phyloP scores from a whole-genome alignment of 1,140 invertebrate species.

The Micrasema minimum region DNA sequence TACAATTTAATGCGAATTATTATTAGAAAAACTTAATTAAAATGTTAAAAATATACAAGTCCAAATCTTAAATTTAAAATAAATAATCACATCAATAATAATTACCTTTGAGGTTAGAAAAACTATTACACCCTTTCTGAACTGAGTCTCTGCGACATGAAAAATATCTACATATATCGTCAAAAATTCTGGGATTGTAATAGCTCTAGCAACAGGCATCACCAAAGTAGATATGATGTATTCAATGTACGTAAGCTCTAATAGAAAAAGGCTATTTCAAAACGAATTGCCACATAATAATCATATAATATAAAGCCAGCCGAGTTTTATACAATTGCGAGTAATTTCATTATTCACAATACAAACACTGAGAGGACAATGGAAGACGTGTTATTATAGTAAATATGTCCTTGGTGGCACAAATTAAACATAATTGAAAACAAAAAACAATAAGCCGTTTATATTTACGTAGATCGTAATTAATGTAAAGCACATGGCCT shows the following conservation, averaged over 20 bases:
- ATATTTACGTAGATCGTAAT: conserved; percentile 7
- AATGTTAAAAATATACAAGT: no score
- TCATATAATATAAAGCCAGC: not conserved
- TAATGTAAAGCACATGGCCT: conserved; percentile 17
- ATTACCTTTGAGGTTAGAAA: no score
- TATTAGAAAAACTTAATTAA: no score
- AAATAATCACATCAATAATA: no score
- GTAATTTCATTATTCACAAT: conserved; percentile 18
- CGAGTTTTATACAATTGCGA: conserved; percentile 6
- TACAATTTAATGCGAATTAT: no score
- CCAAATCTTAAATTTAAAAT: no score
- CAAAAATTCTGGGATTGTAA: no score
- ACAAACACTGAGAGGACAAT: conserved; percentile 22
- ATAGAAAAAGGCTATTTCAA: not conserved
- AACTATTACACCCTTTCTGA: no score
- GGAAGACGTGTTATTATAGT: conserved; percentile 16
- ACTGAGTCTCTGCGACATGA: no score
- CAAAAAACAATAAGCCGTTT: conserved; percentile 26
- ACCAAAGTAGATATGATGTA: no score
- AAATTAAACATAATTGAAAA: not conserved
- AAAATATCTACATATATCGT: no score
- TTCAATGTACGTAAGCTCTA: not conserved
- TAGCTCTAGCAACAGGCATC: no score
- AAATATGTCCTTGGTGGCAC: conserved; percentile 22
- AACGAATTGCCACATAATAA: not conserved